Percentiles rank a stretch among this genome's conserved stretches.
These are phyloP conservation scores for Lates japonicus DNA, from an alignment of 2,797 vertebrate genomes.

Conservation along the genomic window DNA sequence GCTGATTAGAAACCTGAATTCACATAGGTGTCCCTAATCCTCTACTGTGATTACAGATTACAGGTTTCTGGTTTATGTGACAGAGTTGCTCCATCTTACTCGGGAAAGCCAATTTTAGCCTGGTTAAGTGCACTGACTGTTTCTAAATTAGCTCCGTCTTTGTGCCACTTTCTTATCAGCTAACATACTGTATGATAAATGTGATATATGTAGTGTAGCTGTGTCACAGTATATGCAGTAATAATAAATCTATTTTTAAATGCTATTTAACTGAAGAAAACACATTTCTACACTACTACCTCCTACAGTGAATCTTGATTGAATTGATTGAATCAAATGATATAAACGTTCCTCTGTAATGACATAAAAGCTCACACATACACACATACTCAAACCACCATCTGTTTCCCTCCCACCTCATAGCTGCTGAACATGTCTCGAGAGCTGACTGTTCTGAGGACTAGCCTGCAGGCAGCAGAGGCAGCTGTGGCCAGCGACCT, in stretches of 20 bases:
- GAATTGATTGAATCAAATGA: neutral
- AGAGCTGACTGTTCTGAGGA: slow-evolving; percentile 94
- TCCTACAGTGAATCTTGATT: slow-evolving; percentile 3
- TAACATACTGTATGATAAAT: neutral
- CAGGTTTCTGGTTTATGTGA: too few relatives aligned
- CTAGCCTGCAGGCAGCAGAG: slow-evolving; percentile 93
- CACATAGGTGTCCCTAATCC: too few relatives aligned
- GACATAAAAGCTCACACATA: slow-evolving; percentile 8
- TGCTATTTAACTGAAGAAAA: neutral
- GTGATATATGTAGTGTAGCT: neutral
- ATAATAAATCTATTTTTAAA: neutral
- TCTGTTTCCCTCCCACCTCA: slow-evolving; percentile 20
- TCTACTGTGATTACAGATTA: too few relatives aligned
- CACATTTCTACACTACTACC: neutral
- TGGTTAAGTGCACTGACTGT: neutral
- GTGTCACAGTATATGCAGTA: neutral
- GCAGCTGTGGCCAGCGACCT: slow-evolving; percentile 90
- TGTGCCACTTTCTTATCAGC: neutral
- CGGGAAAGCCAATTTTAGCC: neutral
- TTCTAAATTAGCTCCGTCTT: neutral
- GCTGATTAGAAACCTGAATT: too few relatives aligned
- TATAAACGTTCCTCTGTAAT: slow-evolving; percentile 13
- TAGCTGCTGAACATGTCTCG: slow-evolving; percentile 98
- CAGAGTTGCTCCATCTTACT: too few relatives aligned
- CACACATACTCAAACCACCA: neutral